These are phyloP conservation scores for Capra hircus DNA, from an alignment of 2,113 vertebrate species.

Conservation along the genomic window DNA sequence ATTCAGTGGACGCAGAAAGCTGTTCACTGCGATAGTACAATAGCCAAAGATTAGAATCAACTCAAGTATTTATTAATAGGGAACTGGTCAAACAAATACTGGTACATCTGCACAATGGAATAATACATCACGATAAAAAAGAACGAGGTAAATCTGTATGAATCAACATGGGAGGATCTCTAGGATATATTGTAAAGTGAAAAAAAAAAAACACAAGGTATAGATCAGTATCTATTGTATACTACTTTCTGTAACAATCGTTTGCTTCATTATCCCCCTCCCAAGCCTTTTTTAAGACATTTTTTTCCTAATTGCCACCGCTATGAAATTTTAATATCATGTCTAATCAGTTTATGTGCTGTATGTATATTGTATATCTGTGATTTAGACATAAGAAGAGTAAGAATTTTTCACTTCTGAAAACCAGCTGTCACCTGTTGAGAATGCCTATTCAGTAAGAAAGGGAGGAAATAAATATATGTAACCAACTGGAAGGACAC, in stretches of 20 bases:
- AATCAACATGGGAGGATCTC: background rate
- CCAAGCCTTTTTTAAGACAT: background rate
- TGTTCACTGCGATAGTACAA: background rate
- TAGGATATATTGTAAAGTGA: background rate
- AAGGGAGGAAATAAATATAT: background rate
- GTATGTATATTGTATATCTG: background rate
- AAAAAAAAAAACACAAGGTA: background rate
- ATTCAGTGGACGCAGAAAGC: background rate
- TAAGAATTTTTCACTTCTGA: conserved; percentile 4
- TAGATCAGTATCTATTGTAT: background rate
- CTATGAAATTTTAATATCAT: background rate
- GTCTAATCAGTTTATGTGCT: background rate
- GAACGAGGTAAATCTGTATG: background rate
- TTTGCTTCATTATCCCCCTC: background rate
- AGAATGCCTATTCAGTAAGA: background rate
- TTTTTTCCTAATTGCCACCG: background rate
- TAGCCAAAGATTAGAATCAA: background rate
- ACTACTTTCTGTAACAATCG: background rate
- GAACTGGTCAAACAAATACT: background rate
- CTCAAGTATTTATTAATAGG: background rate
- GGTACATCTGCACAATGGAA: background rate
- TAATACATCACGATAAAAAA: background rate
- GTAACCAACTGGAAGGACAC: background rate
- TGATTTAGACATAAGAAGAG: conserved; percentile 24
- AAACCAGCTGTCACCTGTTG: background rate